Conservation (phyloP, 2,797 vertebrate genomes). For the Sardinella longiceps region DNA sequence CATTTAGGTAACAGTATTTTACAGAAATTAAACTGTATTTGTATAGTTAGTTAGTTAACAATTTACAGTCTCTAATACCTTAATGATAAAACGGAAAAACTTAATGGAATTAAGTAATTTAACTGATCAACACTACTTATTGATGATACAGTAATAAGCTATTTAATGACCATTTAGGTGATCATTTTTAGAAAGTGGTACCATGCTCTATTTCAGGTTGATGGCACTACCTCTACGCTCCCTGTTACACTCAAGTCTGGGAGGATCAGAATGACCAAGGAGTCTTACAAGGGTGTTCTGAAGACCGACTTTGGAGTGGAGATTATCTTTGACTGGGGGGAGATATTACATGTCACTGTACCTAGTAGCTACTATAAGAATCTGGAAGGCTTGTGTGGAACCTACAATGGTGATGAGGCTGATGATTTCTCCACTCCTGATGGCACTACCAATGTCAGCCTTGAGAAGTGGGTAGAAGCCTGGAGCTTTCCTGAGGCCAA, state of each 20-base stretch:
- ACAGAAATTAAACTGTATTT: no score
- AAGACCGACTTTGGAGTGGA: conserved; percentile 63
- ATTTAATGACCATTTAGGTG: no score
- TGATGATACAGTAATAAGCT: no score
- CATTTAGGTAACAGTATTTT: no score
- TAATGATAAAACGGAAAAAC: no score
- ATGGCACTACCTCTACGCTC: conserved; percentile 43
- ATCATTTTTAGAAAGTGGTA: no score
- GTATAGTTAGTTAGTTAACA: no score
- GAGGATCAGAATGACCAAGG: conserved; percentile 57
- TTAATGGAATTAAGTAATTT: no score
- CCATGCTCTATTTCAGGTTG: no score
- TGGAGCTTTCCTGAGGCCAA: conserved; percentile 61
- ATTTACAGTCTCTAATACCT: no score
- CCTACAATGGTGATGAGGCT: conserved; percentile 58
- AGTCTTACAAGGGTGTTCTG: conserved; percentile 43
- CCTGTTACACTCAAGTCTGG: conserved; percentile 56
- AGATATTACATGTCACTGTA: conserved; percentile 63
- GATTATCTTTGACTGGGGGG: conserved; percentile 60
- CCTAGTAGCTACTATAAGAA: conserved; percentile 75
- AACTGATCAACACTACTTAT: no score
- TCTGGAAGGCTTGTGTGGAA: conserved; percentile 75
- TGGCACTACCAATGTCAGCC: not conserved
- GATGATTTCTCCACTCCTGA: conserved; percentile 54
- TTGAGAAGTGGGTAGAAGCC: conserved; percentile 52